Percentiles rank a stretch among this genome's conserved stretches.
phyloP scores from a whole-genome alignment of 2,888 invertebrate genomes.

The Microplitis manilae region DNA sequence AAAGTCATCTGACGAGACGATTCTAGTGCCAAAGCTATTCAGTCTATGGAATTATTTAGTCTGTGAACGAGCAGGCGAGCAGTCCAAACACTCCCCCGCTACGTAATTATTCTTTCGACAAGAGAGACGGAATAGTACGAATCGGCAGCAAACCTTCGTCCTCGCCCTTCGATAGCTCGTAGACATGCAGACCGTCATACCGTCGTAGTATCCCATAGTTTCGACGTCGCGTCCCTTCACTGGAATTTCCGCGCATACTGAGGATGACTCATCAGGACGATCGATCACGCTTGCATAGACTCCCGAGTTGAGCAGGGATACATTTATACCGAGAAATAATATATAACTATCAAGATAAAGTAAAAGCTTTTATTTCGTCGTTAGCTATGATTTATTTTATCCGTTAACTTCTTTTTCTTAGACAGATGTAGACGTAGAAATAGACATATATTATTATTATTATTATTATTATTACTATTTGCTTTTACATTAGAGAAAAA shows the following conservation, averaged over 20 bases:
- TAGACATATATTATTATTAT: no score
- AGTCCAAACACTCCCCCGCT: neutral
- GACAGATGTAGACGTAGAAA: neutral
- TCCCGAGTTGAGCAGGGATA: neutral
- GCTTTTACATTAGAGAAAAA: no score
- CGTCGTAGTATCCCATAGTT: neutral
- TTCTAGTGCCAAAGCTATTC: constrained; percentile 9
- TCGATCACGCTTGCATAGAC: constrained; percentile 54
- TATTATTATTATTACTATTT: no score
- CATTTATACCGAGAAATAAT: neutral
- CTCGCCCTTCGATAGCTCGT: constrained; percentile 38
- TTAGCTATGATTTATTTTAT: constrained; percentile 5
- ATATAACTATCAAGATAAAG: neutral
- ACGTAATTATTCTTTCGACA: constrained; percentile 37
- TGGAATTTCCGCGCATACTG: constrained; percentile 53
- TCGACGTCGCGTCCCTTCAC: constrained; percentile 43
- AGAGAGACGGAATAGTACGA: constrained; percentile 22
- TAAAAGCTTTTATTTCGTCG: neutral
- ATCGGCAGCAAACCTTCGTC: constrained; percentile 14
- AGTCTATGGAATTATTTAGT: constrained; percentile 6
- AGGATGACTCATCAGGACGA: constrained; percentile 60
- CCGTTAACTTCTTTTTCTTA: neutral
- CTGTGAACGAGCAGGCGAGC: neutral
- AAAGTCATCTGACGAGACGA: neutral
- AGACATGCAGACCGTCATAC: neutral